A percentile compares a stretch with the other conserved stretches of the same genome.
phyloP scores from a whole-genome alignment of 2,113 vertebrate species.

The Ondatra zibethicus region DNA sequence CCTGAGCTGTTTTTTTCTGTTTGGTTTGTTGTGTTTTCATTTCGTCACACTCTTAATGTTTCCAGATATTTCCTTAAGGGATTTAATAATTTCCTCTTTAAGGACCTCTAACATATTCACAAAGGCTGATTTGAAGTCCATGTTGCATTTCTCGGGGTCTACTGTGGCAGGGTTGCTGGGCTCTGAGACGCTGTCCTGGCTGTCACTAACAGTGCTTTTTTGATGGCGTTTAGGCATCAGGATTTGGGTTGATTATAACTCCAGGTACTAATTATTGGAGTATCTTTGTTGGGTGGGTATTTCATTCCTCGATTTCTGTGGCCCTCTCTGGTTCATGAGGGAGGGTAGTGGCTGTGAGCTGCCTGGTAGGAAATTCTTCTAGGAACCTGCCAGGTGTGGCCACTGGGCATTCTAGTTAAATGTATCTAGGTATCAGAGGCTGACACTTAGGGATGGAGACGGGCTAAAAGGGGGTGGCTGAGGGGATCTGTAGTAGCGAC shows the following conservation, averaged over 20 bases:
- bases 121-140: background rate
- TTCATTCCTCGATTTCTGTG: background rate
- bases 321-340: background rate
- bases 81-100: background rate
- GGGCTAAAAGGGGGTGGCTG: background rate
- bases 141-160: too few relatives aligned
- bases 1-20: background rate
- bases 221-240: background rate
- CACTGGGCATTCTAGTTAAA: background rate
- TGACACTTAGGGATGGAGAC: background rate
- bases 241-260: background rate
- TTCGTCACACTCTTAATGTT: background rate
- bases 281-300: background rate
- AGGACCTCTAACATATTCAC: background rate
- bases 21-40: background rate
- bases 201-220: background rate
- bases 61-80: background rate
- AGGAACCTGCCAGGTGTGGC: too few relatives aligned
- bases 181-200: background rate
- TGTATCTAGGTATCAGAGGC: background rate
- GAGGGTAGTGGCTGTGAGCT: background rate
- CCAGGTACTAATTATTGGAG: background rate
- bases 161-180: background rate
- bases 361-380: background rate
- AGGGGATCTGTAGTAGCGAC: background rate